Evolutionary conservation across 2,113 vertebrate species (phyloP).

Genomic region (Saimiri boliviensis): DNA sequence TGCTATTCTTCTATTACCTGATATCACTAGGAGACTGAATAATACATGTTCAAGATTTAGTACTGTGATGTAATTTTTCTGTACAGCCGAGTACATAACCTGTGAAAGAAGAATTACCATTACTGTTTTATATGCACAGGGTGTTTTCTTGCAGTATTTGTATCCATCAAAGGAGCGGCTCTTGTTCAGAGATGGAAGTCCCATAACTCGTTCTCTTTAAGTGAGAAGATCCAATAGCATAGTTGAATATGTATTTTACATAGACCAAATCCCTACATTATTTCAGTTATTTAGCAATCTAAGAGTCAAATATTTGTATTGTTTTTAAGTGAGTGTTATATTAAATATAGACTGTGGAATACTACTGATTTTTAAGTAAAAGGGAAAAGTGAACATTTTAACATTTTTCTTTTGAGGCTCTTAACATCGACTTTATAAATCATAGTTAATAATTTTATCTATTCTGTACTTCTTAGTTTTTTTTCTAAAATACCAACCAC

Average conservation of each 20-base stretch:
- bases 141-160: background rate
- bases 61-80: background rate
- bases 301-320: background rate
- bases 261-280: background rate
- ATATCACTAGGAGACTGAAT: background rate
- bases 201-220: background rate
- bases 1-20: background rate
- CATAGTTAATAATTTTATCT: background rate
- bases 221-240: background rate
- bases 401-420: background rate
- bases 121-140: background rate
- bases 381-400: background rate
- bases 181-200: background rate
- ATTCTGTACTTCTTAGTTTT: background rate
- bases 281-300: background rate
- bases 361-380: slow-evolving; percentile 23
- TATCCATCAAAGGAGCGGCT: background rate
- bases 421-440: background rate
- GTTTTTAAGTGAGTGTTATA: background rate
- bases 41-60: background rate
- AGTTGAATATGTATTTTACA: background rate
- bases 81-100: background rate
- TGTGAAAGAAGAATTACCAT: background rate
- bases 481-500: background rate
- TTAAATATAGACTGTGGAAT: background rate